Evolutionary conservation across 2,888 invertebrate genomes (phyloP).

Genomic region (Drosophila atripex): DNA sequence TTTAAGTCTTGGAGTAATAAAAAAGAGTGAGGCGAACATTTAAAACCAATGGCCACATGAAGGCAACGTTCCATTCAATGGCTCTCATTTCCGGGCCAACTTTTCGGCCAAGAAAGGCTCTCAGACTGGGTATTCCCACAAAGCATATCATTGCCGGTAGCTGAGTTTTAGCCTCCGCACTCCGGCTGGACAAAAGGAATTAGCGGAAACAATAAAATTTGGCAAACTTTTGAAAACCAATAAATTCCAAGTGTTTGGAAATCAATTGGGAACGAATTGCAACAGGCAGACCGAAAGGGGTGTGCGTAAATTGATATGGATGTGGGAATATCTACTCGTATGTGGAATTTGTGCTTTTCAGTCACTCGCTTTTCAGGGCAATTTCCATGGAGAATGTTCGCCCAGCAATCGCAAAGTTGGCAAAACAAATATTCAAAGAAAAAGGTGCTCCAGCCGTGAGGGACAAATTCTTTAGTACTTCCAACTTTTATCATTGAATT

Average conservation of each 20-base stretch:
- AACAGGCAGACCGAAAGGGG: constrained; percentile 55
- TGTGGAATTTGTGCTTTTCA: constrained; percentile 20
- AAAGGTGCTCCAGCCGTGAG: constrained; percentile 63
- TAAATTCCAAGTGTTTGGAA: constrained; percentile 76
- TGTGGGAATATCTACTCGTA: constrained; percentile 5
- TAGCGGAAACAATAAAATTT: constrained; percentile 80
- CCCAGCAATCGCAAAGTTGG: constrained; percentile 71
- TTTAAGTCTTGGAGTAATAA: background rate
- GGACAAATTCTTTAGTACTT: constrained; percentile 57
- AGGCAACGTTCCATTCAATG: constrained; percentile 46
- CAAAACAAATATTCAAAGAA: constrained; percentile 76
- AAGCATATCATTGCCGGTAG: constrained; percentile 13
- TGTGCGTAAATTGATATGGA: constrained; percentile 23
- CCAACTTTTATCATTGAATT: constrained; percentile 70
- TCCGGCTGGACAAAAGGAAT: constrained; percentile 72
- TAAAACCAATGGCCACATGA: background rate
- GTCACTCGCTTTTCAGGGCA: constrained; percentile 32
- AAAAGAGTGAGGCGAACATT: background rate
- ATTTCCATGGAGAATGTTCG: constrained; percentile 44
- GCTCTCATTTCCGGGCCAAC: constrained; percentile 63
- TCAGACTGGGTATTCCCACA: background rate
- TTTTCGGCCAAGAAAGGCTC: constrained; percentile 31
- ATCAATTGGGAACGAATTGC: constrained; percentile 77
- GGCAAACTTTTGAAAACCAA: constrained; percentile 73
- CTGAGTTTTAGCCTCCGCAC: constrained; percentile 20